phyloP scores from a whole-genome alignment of 2,113 vertebrate species.

The Megaceryle torquata region DNA sequence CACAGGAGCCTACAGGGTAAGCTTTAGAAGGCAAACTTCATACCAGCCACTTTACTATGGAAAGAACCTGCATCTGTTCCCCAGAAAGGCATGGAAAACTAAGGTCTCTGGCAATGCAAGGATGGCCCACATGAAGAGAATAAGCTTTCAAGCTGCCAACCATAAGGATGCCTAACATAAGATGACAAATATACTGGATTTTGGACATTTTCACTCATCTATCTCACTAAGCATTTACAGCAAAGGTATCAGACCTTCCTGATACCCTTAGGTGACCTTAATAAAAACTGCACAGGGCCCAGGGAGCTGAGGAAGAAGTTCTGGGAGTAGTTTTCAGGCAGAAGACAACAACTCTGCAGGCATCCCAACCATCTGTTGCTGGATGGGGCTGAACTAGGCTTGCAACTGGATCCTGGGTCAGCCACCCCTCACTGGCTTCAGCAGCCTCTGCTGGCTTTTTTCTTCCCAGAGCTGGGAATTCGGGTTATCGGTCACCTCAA shows the following conservation, averaged over 20 bases:
- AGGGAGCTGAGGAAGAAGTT: background rate
- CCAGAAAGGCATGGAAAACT: background rate
- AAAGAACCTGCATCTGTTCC: background rate
- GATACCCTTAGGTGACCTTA: background rate
- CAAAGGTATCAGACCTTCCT: background rate
- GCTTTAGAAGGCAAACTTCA: slow-evolving; percentile 41
- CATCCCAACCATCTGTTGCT: background rate
- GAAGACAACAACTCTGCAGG: background rate
- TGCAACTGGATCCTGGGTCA: background rate
- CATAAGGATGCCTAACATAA: background rate
- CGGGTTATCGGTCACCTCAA: background rate
- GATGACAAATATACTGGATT: background rate
- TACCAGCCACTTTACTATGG: slow-evolving; percentile 29
- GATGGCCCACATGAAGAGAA: background rate
- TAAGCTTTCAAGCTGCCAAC: background rate
- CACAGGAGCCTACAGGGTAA: slow-evolving; percentile 33
- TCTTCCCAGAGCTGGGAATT: background rate
- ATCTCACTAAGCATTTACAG: background rate
- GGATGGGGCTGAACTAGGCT: background rate
- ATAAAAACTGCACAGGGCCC: background rate
- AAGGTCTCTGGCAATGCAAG: background rate
- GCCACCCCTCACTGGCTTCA: background rate
- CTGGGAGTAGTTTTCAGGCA: background rate
- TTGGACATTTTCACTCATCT: background rate
- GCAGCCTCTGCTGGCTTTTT: background rate